A percentile compares a stretch with the other conserved stretches of the same genome.
phyloP scores from a whole-genome alignment of 2,113 vertebrate species.

The Rhadina sibilatrix region DNA sequence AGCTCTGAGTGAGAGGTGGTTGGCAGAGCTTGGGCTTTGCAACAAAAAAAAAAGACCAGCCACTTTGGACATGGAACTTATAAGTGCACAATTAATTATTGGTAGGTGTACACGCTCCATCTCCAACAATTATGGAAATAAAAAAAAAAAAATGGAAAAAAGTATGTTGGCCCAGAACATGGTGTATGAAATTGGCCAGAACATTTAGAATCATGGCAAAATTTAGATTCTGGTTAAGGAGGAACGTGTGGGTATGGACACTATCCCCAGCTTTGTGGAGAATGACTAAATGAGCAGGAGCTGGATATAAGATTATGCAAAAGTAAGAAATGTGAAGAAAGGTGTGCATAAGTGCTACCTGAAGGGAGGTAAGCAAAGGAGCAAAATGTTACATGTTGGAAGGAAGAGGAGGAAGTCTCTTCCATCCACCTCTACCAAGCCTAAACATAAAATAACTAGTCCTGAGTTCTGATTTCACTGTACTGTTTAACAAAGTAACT shows the following conservation, averaged over 20 bases:
- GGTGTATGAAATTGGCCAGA: not conserved
- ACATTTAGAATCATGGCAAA: not conserved
- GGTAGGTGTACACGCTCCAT: fast-evolving
- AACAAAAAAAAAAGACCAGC: not conserved
- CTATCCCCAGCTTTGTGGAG: not conserved
- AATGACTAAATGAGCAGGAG: not conserved
- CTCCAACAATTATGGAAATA: not conserved
- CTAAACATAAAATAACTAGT: not conserved
- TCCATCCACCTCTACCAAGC: not conserved
- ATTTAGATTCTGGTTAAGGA: not conserved
- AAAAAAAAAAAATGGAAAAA: not conserved
- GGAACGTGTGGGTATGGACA: not conserved
- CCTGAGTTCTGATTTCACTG: not conserved
- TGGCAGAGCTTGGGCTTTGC: not conserved
- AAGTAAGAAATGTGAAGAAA: not conserved
- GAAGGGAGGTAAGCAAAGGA: not conserved
- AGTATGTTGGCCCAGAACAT: not conserved
- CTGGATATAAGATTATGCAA: not conserved
- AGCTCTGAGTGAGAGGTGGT: not conserved
- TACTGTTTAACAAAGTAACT: not conserved
- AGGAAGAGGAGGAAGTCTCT: not conserved
- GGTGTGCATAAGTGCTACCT: not conserved
- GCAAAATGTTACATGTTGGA: not conserved
- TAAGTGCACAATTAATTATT: not conserved
- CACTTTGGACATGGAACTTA: not conserved